A percentile compares a stretch with the other conserved stretches of the same genome.
Conservation (phyloP, 1,140 invertebrate genomes). For the Leptoteleia sp. region DNA sequence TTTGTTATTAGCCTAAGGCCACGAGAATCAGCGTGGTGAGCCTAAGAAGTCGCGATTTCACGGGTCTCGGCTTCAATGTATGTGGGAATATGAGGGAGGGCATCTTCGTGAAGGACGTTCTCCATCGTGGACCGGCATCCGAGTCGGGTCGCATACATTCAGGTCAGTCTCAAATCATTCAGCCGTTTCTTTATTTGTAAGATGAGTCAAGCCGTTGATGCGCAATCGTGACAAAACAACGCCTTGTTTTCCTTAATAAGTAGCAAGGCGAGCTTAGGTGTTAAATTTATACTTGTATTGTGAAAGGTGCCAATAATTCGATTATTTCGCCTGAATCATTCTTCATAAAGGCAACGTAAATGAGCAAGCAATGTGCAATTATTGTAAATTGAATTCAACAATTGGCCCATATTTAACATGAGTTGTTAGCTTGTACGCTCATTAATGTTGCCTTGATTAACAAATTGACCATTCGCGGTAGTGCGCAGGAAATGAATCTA, state of each 20-base stretch:
- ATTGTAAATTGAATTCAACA: not conserved
- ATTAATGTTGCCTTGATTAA: constrained; percentile 28
- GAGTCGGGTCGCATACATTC: constrained; percentile 91
- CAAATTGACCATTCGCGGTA: constrained; percentile 23
- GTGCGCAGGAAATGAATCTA: not conserved
- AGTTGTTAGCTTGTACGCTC: constrained; percentile 37
- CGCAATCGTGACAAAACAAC: constrained; percentile 13
- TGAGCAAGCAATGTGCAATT: constrained; percentile 38
- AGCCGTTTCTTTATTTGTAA: not conserved
- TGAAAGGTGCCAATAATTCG: constrained; percentile 42
- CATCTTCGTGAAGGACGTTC: constrained; percentile 92
- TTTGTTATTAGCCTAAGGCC: constrained; percentile 72
- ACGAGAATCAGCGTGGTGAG: constrained; percentile 84
- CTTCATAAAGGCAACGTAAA: constrained; percentile 25
- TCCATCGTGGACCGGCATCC: constrained; percentile 92
- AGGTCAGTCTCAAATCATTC: constrained; percentile 82
- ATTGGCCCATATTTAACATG: constrained; percentile 28
- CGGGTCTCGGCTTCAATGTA: constrained; percentile 94
- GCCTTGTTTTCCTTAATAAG: constrained; percentile 42
- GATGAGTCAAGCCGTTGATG: constrained; percentile 31
- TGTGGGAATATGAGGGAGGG: constrained; percentile 94
- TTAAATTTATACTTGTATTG: not conserved
- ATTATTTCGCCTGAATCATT: constrained; percentile 42
- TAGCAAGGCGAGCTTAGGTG: not conserved
- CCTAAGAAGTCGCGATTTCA: constrained; percentile 92